These are phyloP conservation scores for Nasonia giraulti DNA, from an alignment of 1,140 invertebrate genomes.

Conservation along the genomic window DNA sequence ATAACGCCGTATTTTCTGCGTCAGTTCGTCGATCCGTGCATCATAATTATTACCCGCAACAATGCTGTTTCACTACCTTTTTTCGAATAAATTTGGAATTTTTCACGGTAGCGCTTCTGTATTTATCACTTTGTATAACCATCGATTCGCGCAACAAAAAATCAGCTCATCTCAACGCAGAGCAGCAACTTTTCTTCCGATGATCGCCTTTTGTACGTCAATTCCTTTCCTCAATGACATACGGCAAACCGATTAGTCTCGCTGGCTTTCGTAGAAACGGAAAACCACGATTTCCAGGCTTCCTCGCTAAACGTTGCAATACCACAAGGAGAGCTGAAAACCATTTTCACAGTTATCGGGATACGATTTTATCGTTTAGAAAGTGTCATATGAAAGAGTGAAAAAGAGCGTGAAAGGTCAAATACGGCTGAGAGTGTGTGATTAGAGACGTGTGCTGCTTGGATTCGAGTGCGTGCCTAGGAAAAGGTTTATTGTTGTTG, in stretches of 20 bases:
- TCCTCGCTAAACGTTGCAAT: not conserved
- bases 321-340: not conserved
- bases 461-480: slow-evolving; percentile 47
- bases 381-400: not conserved
- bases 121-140: not conserved
- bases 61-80: not conserved
- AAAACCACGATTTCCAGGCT: not conserved
- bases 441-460: slow-evolving; percentile 27
- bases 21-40: no score
- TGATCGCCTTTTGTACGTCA: slow-evolving; percentile 11
- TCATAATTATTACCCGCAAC: no score
- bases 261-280: not conserved
- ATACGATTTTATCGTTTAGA: slow-evolving; percentile 8
- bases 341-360: not conserved
- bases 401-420: no score
- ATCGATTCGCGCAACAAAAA: not conserved
- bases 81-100: slow-evolving; percentile 25
- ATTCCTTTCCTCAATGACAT: not conserved
- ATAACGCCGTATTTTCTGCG: not conserved
- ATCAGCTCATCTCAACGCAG: not conserved
- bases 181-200: slow-evolving; percentile 12
- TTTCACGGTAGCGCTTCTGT: not conserved
- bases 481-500: slow-evolving; percentile 56
- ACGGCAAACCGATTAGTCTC: not conserved
- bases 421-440: no score